Evolutionary conservation across 2,888 invertebrate genomes (phyloP), one percentile per base, ranked within the genome.

Genomic region (Phlogophora meticulosa): DNA sequence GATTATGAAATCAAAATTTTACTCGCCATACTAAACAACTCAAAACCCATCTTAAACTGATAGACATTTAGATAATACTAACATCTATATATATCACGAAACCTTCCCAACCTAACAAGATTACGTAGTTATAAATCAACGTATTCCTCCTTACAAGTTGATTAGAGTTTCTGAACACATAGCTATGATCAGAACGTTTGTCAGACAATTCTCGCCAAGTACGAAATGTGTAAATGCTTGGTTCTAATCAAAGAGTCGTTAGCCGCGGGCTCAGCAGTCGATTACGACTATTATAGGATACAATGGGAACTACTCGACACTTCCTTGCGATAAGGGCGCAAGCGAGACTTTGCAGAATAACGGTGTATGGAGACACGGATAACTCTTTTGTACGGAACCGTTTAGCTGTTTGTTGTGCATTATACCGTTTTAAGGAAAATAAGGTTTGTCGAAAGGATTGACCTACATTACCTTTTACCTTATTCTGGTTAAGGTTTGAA

Each of bases 231-330:
- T 86, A 87, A 90, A 89, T 87, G 87, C 85, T 87, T 87, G 85
- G 88, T 88, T 90, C 91, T 92, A 92, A 92, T 92, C 92, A 92
- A 91, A 89, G 87, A 85, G 88, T 92, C 92, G 87, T 92, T 92
- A 92, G 92, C 85, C 84, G 84, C 85, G 86, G 85, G 88, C 84
- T 84, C 78, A 84, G 75, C 77, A 88, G 86, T 91, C 91, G 90
- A 93, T 92, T 93, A 91, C 89, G 86, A 88, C 90, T 90, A 88
- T 90, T 90, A 90, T 78, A 85, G 87, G 72, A 72, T 76, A 84
- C 85, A 91, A 91, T 91, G 87, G 87, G 79, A 85, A 88, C 86
- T 86, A 87, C 66, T 84, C 87, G 88, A 89, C 90, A 88, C 87
- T 91, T 91, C 90, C 90, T 88, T 58, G 80, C 80, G 91, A 90